Conservation (phyloP, 2,888 invertebrate species). For the Hirudinaria manillensis region DNA sequence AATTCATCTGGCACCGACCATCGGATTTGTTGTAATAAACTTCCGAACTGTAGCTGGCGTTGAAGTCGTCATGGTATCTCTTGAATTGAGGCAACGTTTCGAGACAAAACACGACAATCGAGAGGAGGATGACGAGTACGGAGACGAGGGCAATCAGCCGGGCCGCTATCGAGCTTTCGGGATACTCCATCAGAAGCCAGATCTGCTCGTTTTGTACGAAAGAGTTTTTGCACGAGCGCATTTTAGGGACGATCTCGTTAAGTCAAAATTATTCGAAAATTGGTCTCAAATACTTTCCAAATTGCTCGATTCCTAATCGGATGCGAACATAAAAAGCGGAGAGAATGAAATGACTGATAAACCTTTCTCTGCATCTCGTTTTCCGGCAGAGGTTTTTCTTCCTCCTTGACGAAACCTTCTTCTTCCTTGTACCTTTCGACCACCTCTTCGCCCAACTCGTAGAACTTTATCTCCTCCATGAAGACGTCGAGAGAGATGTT, state of each 20-base stretch:
- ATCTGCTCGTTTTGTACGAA: constrained; percentile 66
- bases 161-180: constrained; percentile 96
- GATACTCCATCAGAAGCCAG: constrained; percentile 98
- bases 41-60: constrained; percentile 32
- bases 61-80: constrained; percentile 72
- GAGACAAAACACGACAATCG: constrained; percentile 98
- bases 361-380: constrained; percentile 95
- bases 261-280: too few species aligned
- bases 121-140: constrained; percentile 93
- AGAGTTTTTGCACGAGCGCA: too few species aligned
- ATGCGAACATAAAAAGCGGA: neutral
- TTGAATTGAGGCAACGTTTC: constrained; percentile 98
- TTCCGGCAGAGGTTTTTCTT: constrained; percentile 92
- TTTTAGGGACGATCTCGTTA: too few species aligned
- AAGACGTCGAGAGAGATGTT: constrained; percentile 95
- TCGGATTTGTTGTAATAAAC: too few species aligned
- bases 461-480: constrained; percentile 98
- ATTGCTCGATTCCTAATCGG: neutral
- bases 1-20: too few species aligned
- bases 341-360: constrained; percentile 52
- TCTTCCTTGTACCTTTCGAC: constrained; percentile 66
- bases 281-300: neutral
- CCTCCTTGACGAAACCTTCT: constrained; percentile 61
- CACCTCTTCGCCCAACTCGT: constrained; percentile 91
- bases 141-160: constrained; percentile 97